Conservation (phyloP, 1,140 invertebrate species). For the Aphidius ervi region DNA sequence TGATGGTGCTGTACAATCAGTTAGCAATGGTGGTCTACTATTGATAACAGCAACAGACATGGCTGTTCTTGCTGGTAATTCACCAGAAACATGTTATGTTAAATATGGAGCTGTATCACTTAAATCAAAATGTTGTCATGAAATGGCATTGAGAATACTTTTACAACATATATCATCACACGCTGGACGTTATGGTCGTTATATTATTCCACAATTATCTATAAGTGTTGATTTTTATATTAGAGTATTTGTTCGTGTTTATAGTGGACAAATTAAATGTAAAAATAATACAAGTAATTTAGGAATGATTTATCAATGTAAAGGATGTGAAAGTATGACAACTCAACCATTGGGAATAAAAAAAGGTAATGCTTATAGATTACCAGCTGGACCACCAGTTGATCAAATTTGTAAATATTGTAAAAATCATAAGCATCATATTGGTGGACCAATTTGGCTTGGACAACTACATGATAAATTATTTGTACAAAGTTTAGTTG, state of each 20-base stretch:
- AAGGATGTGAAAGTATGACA: conserved; percentile 75
- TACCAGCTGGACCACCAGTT: conserved; percentile 67
- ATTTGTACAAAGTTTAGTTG: conserved; percentile 65
- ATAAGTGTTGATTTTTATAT: conserved; percentile 97
- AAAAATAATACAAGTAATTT: conserved; percentile 83
- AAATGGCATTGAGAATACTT: conserved; percentile 92
- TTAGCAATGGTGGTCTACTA: conserved; percentile 76
- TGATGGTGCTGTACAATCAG: conserved; percentile 83
- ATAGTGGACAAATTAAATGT: conserved; percentile 72
- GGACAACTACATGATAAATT: conserved; percentile 73
- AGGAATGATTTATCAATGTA: conserved; percentile 83
- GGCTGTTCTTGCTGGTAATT: conserved; percentile 94
- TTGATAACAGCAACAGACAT: conserved; percentile 97
- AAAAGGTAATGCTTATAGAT: conserved; percentile 57
- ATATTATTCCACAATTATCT: conserved; percentile 87
- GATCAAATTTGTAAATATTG: conserved; percentile 72
- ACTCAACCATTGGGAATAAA: conserved; percentile 73
- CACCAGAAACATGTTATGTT: conserved; percentile 86
- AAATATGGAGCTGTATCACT: conserved; percentile 94
- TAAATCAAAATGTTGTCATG: conserved; percentile 86
- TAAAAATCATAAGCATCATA: conserved; percentile 61
- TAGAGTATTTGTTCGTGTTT: conserved; percentile 86
- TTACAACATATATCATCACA: conserved; percentile 85
- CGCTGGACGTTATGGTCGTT: conserved; percentile 88
- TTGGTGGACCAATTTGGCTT: conserved; percentile 94